Evolutionary conservation across 2,113 vertebrate species (phyloP).

Genomic region (Cyprinodon brontotheroides): DNA sequence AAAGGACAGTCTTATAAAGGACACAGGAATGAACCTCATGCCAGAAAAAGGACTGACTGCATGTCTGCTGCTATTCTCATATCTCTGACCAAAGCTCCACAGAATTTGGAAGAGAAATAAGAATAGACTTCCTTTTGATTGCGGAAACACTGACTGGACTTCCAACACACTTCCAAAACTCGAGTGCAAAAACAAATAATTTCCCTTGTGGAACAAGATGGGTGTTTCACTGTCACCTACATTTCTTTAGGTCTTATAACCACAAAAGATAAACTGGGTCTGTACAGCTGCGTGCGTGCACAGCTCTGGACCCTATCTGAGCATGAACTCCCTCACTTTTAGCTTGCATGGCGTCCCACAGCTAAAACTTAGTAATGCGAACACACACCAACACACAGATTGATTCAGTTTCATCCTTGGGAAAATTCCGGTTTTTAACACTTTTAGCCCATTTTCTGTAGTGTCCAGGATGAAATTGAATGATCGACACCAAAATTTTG

Average conservation of each 20-base stretch:
- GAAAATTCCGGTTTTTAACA: no score
- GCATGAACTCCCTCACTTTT: background rate
- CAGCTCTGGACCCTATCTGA: background rate
- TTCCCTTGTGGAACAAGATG: background rate
- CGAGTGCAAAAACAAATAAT: background rate
- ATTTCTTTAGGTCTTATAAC: background rate
- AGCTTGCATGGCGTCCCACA: background rate
- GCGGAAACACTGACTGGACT: conserved; percentile 19
- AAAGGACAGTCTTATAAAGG: background rate
- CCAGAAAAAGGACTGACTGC: conserved; percentile 8
- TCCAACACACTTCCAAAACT: background rate
- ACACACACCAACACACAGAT: background rate
- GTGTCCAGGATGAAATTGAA: no score
- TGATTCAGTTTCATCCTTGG: no score
- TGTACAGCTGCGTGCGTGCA: background rate
- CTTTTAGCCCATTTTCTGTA: no score
- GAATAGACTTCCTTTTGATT: conserved; percentile 27
- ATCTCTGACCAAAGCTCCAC: conserved; percentile 64
- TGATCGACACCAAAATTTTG: no score
- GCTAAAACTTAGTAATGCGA: conserved; percentile 15
- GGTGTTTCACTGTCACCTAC: background rate
- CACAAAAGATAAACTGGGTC: background rate
- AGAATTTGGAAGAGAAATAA: conserved; percentile 67
- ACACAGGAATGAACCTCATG: background rate
- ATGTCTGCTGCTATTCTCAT: conserved; percentile 61